Evolutionary conservation across 2,888 invertebrate species (phyloP).

Genomic region (Odontomyia ornata): DNA sequence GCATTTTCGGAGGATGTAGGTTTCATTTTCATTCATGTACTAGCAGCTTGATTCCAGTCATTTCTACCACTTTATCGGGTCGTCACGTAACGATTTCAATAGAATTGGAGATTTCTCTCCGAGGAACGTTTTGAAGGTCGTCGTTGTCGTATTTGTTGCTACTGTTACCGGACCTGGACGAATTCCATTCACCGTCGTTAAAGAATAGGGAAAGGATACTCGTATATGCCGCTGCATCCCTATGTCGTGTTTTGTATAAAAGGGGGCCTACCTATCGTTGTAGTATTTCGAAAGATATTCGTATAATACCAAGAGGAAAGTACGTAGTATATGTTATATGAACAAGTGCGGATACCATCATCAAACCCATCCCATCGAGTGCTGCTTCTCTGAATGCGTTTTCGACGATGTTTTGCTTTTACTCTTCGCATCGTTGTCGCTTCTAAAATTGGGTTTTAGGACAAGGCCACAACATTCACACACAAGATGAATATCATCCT

Average conservation of each 20-base stretch:
- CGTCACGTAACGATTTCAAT: conserved; percentile 6
- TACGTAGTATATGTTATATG: conserved; percentile 9
- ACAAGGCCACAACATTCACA: conserved; percentile 2
- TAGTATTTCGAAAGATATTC: not conserved
- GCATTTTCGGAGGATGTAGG: not conserved
- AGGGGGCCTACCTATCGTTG: not conserved
- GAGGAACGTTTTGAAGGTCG: conserved; percentile 39
- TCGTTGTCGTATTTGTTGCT: conserved; percentile 8
- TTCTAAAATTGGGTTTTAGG: conserved; percentile 9
- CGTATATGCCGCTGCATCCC: not conserved
- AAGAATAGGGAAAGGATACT: conserved; percentile 28
- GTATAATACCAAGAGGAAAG: not conserved
- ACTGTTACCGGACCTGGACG: not conserved
- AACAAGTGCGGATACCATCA: conserved; percentile 2
- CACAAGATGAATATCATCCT: not conserved
- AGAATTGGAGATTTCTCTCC: conserved; percentile 32
- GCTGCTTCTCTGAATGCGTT: conserved; percentile 22
- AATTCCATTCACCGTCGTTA: conserved; percentile 1
- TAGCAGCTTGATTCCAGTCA: too few species aligned
- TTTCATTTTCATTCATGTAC: too few species aligned
- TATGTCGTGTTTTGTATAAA: not conserved
- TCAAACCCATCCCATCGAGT: not conserved
- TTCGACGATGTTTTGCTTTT: conserved; percentile 23
- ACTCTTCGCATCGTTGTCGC: conserved; percentile 13
- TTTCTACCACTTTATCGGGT: not conserved